These are phyloP conservation scores for Euzetes globulus DNA, from an alignment of 2,888 invertebrate genomes.

Conservation along the genomic window DNA sequence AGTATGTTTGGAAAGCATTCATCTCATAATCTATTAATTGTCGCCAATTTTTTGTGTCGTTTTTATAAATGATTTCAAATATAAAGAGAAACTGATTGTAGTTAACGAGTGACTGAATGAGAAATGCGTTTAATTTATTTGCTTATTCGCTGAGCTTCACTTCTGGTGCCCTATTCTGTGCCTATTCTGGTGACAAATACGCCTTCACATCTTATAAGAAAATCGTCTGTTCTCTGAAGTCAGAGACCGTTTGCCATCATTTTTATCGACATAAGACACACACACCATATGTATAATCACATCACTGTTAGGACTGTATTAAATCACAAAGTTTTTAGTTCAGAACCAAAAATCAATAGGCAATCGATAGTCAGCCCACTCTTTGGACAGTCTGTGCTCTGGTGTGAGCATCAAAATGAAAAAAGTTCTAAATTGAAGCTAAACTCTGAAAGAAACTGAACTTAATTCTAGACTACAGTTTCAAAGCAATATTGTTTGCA, in stretches of 20 bases:
- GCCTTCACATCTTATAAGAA: background rate
- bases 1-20: background rate
- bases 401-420: too few species aligned
- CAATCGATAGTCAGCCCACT: background rate
- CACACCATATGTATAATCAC: background rate
- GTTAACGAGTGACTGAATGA: background rate
- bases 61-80: background rate
- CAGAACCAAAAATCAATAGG: background rate
- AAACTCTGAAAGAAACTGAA: background rate
- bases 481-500: background rate
- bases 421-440: too few species aligned
- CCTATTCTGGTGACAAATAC: background rate
- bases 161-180: too few species aligned
- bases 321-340: background rate
- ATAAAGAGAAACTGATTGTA: background rate
- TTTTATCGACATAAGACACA: background rate
- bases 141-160: background rate
- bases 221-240: background rate
- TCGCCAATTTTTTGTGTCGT: background rate
- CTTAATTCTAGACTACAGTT: background rate
- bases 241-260: background rate
- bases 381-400: too few species aligned
- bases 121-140: background rate
- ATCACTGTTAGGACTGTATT: background rate
- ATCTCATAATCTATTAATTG: background rate